Percentiles rank a stretch among this genome's conserved stretches.
Evolutionary conservation across 1,140 invertebrate genomes (phyloP).

Genomic region (Oedothorax gibbosus): DNA sequence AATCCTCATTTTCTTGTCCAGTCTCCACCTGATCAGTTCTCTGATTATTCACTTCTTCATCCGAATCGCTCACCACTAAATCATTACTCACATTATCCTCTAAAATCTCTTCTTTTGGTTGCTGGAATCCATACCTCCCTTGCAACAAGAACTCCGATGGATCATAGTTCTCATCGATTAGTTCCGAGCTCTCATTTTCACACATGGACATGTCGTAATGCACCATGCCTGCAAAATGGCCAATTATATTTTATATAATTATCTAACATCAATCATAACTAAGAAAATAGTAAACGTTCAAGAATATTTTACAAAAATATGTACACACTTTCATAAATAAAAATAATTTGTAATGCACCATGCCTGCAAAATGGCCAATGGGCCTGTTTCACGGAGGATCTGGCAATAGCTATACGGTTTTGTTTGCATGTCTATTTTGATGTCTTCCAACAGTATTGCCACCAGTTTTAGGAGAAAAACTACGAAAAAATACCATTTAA

Average conservation of each 20-base stretch:
- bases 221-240: not conserved
- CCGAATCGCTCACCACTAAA: slow-evolving; percentile 83
- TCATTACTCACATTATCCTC: slow-evolving; percentile 74
- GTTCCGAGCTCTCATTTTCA: slow-evolving; percentile 76
- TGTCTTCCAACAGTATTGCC: no score
- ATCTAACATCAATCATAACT: not conserved
- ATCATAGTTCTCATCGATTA: slow-evolving; percentile 87
- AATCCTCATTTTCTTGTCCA: slow-evolving; percentile 69
- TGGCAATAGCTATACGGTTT: no score
- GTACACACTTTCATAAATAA: no score
- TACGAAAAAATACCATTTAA: no score
- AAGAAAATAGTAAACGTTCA: no score
- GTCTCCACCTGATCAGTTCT: slow-evolving; percentile 64
- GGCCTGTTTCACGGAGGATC: no score
- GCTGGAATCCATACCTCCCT: slow-evolving; percentile 68
- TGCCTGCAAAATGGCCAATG: no score
- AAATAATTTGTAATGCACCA: no score
- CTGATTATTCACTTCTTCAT: slow-evolving; percentile 74
- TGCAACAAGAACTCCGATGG: slow-evolving; percentile 84
- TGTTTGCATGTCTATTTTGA: no score
- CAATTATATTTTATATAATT: not conserved
- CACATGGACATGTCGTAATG: slow-evolving; percentile 33
- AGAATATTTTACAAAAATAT: no score
- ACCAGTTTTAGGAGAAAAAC: no score
- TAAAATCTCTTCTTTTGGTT: slow-evolving; percentile 46